These are phyloP conservation scores for Pseudopipra pipra DNA, from an alignment of 2,113 vertebrate species.

Conservation along the genomic window DNA sequence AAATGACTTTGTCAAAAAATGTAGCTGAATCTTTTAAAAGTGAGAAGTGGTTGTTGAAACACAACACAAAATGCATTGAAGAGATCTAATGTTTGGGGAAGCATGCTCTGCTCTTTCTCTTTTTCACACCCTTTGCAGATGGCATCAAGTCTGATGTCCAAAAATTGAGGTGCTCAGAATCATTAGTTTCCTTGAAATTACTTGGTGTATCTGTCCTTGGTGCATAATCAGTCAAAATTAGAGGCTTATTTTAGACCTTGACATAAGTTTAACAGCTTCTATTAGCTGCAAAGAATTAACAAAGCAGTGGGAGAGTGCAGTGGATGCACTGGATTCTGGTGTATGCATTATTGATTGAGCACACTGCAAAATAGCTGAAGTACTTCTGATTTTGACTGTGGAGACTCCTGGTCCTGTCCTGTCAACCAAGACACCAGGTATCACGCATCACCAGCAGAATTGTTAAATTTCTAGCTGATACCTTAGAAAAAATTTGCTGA, in stretches of 20 bases:
- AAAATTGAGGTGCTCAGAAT: background rate
- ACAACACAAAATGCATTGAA: background rate
- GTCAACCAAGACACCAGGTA: background rate
- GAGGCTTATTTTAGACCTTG: background rate
- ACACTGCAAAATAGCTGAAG: background rate
- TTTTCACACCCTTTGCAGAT: background rate
- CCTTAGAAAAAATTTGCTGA: background rate
- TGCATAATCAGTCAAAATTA: background rate
- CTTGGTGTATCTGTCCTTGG: background rate
- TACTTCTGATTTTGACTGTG: background rate
- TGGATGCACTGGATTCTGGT: background rate
- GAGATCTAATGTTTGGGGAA: background rate
- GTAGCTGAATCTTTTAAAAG: background rate
- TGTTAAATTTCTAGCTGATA: background rate
- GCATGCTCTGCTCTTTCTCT: background rate
- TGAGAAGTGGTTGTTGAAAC: background rate
- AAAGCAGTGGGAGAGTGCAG: background rate
- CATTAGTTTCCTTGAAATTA: background rate
- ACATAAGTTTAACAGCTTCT: background rate
- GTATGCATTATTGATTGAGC: accelerated
- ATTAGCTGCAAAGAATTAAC: background rate
- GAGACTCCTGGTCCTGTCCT: background rate
- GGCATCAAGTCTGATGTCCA: background rate
- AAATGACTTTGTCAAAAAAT: constrained; percentile 9
- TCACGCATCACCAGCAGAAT: background rate